These are phyloP conservation scores for Phylloscopus trochilus DNA, from an alignment of 2,113 vertebrate species.

Conservation along the genomic window DNA sequence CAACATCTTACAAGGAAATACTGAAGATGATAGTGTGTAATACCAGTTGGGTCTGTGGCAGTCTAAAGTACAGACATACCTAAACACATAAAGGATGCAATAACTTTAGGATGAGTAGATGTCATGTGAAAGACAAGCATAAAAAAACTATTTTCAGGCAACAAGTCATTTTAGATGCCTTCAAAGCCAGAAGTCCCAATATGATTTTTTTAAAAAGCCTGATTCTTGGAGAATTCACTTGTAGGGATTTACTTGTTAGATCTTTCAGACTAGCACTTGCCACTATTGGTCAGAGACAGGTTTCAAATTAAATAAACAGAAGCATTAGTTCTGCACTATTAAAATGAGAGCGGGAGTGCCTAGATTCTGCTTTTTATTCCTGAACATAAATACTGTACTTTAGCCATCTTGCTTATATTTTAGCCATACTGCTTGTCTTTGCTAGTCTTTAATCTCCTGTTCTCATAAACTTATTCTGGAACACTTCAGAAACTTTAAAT, in stretches of 20 bases:
- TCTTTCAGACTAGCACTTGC: background rate
- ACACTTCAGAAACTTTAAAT: background rate
- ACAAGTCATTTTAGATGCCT: background rate
- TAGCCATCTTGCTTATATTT: background rate
- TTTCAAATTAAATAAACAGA: background rate
- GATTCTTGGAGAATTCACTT: background rate
- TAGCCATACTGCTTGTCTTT: background rate
- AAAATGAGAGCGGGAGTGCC: background rate
- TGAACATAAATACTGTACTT: background rate
- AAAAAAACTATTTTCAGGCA: background rate
- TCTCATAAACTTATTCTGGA: background rate
- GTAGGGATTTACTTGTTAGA: background rate
- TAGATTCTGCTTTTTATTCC: background rate
- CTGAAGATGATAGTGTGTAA: background rate
- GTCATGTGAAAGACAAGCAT: background rate
- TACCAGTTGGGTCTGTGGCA: background rate
- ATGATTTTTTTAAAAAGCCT: background rate
- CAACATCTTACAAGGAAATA: background rate
- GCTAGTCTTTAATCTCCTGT: background rate
- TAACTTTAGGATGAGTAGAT: background rate
- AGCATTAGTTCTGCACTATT: background rate
- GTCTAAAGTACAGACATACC: background rate
- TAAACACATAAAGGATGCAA: background rate
- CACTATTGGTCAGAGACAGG: background rate
- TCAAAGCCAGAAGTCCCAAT: background rate